Evolutionary conservation across 1,140 invertebrate species (phyloP).

Genomic region (Halictus rubicundus): DNA sequence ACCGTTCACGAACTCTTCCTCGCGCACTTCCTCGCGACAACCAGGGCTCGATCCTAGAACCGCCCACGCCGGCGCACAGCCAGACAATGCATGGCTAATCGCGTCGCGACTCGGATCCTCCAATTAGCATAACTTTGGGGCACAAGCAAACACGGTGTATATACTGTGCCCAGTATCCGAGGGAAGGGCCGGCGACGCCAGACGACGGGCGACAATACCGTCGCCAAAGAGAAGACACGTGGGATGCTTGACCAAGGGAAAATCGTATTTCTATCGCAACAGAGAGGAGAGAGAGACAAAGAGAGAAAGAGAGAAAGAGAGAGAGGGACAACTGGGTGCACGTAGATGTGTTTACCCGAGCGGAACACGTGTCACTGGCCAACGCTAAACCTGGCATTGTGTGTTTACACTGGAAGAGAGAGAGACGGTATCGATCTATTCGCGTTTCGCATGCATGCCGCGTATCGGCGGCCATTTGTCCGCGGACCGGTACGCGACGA

Average conservation of each 20-base stretch:
- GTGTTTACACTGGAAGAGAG: conserved; percentile 27
- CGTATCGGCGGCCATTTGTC: conserved; percentile 22
- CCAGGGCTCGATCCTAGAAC: too few relatives aligned
- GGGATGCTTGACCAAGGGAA: not conserved
- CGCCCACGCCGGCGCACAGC: too few relatives aligned
- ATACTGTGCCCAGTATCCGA: too few relatives aligned
- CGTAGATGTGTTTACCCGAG: conserved; percentile 18
- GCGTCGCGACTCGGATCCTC: not conserved
- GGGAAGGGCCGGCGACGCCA: not conserved
- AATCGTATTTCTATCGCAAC: conserved; percentile 24
- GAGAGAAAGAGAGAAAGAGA: too few relatives aligned
- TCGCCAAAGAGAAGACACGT: conserved; percentile 11
- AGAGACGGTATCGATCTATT: conserved; percentile 30
- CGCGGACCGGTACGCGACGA: conserved; percentile 9
- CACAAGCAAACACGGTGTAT: not conserved
- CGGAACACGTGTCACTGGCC: conserved; percentile 45
- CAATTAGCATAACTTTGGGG: conserved; percentile 19
- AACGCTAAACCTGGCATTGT: conserved; percentile 21
- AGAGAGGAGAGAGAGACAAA: not conserved
- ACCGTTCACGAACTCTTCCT: too few relatives aligned
- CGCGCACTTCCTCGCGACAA: too few relatives aligned
- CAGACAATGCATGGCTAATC: not conserved
- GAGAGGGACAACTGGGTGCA: not conserved
- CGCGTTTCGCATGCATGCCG: conserved; percentile 22
- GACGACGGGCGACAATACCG: not conserved